phyloP scores from a whole-genome alignment of 1,140 invertebrate genomes.

The Drosophila sucinea region DNA sequence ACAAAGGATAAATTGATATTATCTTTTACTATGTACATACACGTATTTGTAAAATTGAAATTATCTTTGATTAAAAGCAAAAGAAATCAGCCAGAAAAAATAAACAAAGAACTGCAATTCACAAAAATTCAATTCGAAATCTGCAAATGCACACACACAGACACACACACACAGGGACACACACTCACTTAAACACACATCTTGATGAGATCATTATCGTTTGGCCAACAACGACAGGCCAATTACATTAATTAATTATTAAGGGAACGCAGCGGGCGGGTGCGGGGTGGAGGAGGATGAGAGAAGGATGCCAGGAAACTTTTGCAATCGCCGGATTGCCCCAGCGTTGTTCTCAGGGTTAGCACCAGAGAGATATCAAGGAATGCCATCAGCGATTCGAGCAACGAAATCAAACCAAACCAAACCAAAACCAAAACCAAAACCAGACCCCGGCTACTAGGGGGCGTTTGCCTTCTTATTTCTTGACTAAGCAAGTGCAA shows the following conservation, averaged over 20 bases:
- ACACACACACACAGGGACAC: conserved; percentile 19
- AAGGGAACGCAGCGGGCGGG: conserved; percentile 59
- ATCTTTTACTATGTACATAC: too few species aligned
- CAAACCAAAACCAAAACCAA: conserved; percentile 31
- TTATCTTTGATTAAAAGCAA: conserved; percentile 2
- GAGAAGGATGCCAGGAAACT: conserved; percentile 7
- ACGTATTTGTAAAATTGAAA: background rate
- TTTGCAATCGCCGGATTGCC: conserved; percentile 9
- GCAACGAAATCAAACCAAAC: conserved; percentile 46
- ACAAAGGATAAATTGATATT: too few species aligned
- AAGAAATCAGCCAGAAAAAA: background rate
- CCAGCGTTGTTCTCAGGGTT: conserved; percentile 70
- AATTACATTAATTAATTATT: conserved; percentile 83
- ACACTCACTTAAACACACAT: conserved; percentile 52
- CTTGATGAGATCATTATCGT: conserved; percentile 81
- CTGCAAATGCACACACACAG: conserved; percentile 73
- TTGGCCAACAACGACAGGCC: conserved; percentile 76
- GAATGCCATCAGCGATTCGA: conserved; percentile 78
- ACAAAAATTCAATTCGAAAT: conserved; percentile 77
- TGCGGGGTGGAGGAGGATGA: background rate
- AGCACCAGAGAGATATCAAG: conserved; percentile 50
- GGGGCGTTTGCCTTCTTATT: conserved; percentile 14
- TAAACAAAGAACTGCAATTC: conserved; percentile 52
- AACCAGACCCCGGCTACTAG: conserved; percentile 5
- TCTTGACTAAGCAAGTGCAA: conserved; percentile 20